Base-by-base conservation (phyloP, 2,888 invertebrate genomes). In the Nasonia oneida region DNA sequence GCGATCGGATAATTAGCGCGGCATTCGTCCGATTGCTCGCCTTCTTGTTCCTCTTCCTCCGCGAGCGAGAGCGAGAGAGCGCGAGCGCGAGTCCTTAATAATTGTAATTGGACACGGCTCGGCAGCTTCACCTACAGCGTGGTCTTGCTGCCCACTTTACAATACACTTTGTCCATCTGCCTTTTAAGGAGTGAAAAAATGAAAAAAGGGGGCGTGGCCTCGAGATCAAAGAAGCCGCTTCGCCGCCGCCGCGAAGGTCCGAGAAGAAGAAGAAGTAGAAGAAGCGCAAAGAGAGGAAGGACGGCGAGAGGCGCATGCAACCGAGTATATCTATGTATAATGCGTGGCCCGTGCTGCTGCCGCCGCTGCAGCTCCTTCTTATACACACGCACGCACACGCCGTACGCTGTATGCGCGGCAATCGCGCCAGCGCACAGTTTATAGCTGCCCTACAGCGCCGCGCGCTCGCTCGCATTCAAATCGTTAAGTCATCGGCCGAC, bases 131-230 rank as follows among this genome's bases (percentile, higher is more conserved):
- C 90, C 89, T 90, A 88, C 89, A 89, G 90, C 88, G 89, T 89
- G 89, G 89, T 90, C 89, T 88, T 75, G 93, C 93, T 93, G 93
- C 93, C 93, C 93, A 93, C 93, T 93, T 93, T 93, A 93, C 93
- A 93, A 93, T 93, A 93, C 93, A 93, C 93, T 93, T 93, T 93
- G 93, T 93, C 93, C 93, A 93, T 93, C 93, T 93, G 93, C 93
- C 93, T 93, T 93, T 93, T 93, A 93, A 93, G 92, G 93, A 92
- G 92, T 91, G 92, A 93, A 93, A 93, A 93, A 93, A 93, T 91
- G 91, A 92, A 93, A 93, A 93, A 93, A 92, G 92, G 90, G 92
- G 93, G 93, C 93, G 93, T 92, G 92, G 92, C 90, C 88, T 81
- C n/a, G 87, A 93, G 93, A 93, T 93, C 93, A 93, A 93, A 93